Evolutionary conservation across 2,797 vertebrate species (phyloP), one percentile per base, ranked within the genome.

Genomic region (Threskiornis aethiopicus): DNA sequence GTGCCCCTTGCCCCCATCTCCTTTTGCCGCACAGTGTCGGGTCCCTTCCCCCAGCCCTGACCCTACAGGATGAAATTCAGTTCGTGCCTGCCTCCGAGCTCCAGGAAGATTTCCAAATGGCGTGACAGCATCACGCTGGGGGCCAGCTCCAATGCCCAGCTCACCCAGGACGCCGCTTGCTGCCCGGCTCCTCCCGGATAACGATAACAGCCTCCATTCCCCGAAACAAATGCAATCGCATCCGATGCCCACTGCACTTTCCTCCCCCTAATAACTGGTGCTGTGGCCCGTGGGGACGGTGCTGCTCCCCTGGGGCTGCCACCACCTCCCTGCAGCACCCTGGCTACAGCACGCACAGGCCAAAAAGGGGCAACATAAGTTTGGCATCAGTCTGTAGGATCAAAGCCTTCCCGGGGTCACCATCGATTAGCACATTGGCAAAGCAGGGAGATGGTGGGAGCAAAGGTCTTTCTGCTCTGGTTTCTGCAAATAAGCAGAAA

Each of bases 71-170:
- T 64, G 78, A 64, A 69, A 69, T 66, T 29, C 47, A 29, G 37
- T 5, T 64, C 1, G 0, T 0, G 13, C 31, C 41, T 61, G 47
- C 25, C 65, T 61, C 26, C 1, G 0, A 67, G 31, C 19, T 33
- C 37, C 2, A 1, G 25, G 49, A 58, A 72, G 57, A 11, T 33
- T 64, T 58, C 84, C 78, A 83, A 62, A 61, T 2, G 12, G 8
- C 16, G 37, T 2, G 5, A n/a, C 25, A 47, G 44, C 3, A 0
- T 75, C 69, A 25, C 0, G 2, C 39, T 46, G 58, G 44, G 39
- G 66, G 13, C 37, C 67, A 46, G 54, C 29, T 46, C 57, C 16
- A 14, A 16, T 0, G 6, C 7, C 10, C 20, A 46, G 54, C 67
- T 66, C 8, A 0, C 83, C 62, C 5, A 0, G 62, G 64, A 42